A percentile compares a stretch with the other conserved stretches of the same genome.
phyloP scores from a whole-genome alignment of 1,140 invertebrate genomes.

The Lycorma delicatula region DNA sequence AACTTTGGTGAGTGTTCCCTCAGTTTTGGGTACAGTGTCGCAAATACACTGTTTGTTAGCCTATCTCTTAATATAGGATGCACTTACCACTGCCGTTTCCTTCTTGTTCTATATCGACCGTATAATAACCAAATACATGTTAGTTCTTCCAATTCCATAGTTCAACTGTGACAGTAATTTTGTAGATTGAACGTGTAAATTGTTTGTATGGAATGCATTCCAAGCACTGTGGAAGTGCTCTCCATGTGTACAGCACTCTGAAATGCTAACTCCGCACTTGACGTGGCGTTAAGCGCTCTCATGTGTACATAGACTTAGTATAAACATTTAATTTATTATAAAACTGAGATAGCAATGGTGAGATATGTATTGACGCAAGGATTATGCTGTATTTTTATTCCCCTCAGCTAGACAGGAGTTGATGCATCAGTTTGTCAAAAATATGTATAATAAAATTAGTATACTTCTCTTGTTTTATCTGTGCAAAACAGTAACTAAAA shows the following conservation, averaged over 20 bases:
- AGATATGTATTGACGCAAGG: no score
- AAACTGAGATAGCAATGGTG: no score
- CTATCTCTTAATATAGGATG: neutral
- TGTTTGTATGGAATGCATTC: no score
- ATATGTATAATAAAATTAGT: no score
- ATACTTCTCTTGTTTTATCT: no score
- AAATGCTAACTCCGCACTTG: neutral
- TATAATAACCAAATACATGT: conserved; percentile 3
- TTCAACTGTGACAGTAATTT: neutral
- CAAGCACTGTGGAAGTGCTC: no score
- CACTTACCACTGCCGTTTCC: conserved; percentile 3
- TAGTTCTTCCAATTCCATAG: conserved; percentile 2
- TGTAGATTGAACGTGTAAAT: neutral
- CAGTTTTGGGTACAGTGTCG: conserved; percentile 5
- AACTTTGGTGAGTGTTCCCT: neutral
- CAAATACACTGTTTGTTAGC: conserved; percentile 3
- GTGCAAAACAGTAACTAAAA: no score
- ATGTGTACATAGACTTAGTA: no score
- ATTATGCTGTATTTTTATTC: no score
- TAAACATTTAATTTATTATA: no score
- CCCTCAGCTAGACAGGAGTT: no score
- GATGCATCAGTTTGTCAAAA: no score
- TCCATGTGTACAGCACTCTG: conserved; percentile 1
- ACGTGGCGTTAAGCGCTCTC: conserved; percentile 3
- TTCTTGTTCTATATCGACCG: conserved; percentile 2